Evolutionary conservation across 2,797 vertebrate species (phyloP), one percentile per base, ranked within the genome.

Genomic region (Numenius phaeopus): DNA sequence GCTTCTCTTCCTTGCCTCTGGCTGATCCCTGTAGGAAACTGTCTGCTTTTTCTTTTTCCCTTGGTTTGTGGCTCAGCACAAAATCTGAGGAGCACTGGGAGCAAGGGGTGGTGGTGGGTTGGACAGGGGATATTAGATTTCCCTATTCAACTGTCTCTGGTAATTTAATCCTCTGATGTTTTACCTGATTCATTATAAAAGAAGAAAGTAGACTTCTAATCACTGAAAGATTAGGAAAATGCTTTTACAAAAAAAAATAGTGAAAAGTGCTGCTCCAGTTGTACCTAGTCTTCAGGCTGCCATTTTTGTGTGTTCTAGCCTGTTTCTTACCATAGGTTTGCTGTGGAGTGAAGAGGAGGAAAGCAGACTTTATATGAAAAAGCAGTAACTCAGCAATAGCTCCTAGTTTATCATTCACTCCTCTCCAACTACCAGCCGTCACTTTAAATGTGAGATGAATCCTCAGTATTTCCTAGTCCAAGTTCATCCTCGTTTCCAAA

Each of bases 371-470:
- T 57, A 32, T 59, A 22, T 54, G 54, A 72, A 89, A 96, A 93
- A 4, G 18, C 54, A 83, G 49, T 49, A 94, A 92, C 83, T 87
- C 39, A 40, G 30, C 93, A 83, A 66, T 81, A 90, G 40, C 73
- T 90, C 79, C 75, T 66, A 73, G 66, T 93, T 83, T 70, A 55
- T 91, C 30, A 70, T 64, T 91, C 52, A 50, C 37, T 86, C 34
- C 29, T 83, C 26, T 88, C 34, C 75, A 85, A 62, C 58, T 80
- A 10, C 11, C 30, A 91, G 32, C 46, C 26, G 94, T 72, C 54
- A 40, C 92, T 94, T 97, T 66, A 95, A 78, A 78, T 44, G 69
- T 66, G 44, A 76, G 82, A 32, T 83, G 49, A 79, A 83, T 61
- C 42, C 24, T 88, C 39, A 47, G 49, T 71, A n/a, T 85, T 93